A percentile compares a stretch with the other conserved stretches of the same genome.
Evolutionary conservation across 1,140 invertebrate species (phyloP).

Genomic region (Halesus radiatus): DNA sequence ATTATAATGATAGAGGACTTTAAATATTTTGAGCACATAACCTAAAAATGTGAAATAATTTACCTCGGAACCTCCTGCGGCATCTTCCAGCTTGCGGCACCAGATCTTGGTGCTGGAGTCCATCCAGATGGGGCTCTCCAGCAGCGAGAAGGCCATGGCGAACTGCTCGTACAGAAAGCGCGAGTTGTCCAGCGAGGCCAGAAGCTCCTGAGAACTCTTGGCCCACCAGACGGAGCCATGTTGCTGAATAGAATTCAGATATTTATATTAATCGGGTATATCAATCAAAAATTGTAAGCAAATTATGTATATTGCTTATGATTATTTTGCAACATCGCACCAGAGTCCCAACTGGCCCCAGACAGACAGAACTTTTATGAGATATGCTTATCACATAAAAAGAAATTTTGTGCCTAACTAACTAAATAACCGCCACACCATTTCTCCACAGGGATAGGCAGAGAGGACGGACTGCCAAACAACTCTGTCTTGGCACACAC

Average conservation of each 20-base stretch:
- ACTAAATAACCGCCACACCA: too few relatives aligned
- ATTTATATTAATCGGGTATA: not conserved
- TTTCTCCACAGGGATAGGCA: too few relatives aligned
- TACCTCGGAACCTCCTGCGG: constrained; percentile 84
- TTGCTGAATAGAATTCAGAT: constrained; percentile 77
- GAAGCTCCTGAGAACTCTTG: constrained; percentile 76
- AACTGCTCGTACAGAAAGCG: constrained; percentile 90
- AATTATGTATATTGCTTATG: too few relatives aligned
- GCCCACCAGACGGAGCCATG: constrained; percentile 97
- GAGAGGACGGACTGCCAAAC: too few relatives aligned
- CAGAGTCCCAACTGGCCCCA: too few relatives aligned
- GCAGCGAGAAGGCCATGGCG: constrained; percentile 80
- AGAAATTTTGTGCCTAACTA: too few relatives aligned
- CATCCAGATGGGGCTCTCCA: constrained; percentile 96
- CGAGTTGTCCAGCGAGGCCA: constrained; percentile 78
- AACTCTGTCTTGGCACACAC: too few relatives aligned
- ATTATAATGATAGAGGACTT: too few relatives aligned
- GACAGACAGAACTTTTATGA: too few relatives aligned
- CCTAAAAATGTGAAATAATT: not conserved
- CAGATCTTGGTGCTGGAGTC: constrained; percentile 90
- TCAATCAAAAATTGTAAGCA: not conserved
- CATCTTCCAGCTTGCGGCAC: constrained; percentile 84
- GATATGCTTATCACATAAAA: too few relatives aligned
- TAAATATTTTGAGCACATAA: too few relatives aligned
- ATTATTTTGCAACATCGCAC: too few relatives aligned